Evolutionary conservation across 2,888 invertebrate genomes (phyloP).

Genomic region (Thymelicus sylvestris): DNA sequence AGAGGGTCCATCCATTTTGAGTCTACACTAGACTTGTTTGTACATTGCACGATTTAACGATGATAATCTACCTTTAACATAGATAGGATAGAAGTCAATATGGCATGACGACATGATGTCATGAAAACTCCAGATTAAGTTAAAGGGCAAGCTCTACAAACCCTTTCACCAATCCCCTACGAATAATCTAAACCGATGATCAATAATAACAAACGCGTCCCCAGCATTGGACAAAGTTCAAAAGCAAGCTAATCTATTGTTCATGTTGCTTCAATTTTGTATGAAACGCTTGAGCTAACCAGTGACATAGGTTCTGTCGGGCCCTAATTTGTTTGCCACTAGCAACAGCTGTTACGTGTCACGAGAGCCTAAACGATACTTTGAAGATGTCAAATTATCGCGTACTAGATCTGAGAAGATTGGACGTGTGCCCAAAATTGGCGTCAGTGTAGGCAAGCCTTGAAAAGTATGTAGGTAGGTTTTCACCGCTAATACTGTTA

Average conservation of each 20-base stretch:
- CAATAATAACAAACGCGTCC: too few relatives aligned
- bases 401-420: constrained; percentile 60
- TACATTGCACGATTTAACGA: too few relatives aligned
- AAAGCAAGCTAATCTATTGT: not conserved
- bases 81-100: too few relatives aligned
- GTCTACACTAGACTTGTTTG: too few relatives aligned
- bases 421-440: constrained; percentile 47
- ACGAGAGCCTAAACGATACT: constrained; percentile 72
- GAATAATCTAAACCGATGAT: too few relatives aligned
- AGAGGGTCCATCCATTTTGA: too few relatives aligned
- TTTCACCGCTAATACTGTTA: not conserved
- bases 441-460: constrained; percentile 44
- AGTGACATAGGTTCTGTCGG: constrained; percentile 22
- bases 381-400: constrained; percentile 80
- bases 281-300: constrained; percentile 11
- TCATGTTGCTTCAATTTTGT: constrained; percentile 6
- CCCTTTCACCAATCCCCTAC: too few relatives aligned
- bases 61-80: too few relatives aligned
- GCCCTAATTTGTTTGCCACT: constrained; percentile 65
- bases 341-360: constrained; percentile 72
- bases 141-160: not conserved
- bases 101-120: not conserved
- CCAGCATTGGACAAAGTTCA: not conserved
- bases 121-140: not conserved
- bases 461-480: not conserved